A percentile compares a stretch with the other conserved stretches of the same genome.
These are phyloP conservation scores for Plutomurus gul DNA, from an alignment of 1,140 invertebrate genomes.

Conservation along the genomic window DNA sequence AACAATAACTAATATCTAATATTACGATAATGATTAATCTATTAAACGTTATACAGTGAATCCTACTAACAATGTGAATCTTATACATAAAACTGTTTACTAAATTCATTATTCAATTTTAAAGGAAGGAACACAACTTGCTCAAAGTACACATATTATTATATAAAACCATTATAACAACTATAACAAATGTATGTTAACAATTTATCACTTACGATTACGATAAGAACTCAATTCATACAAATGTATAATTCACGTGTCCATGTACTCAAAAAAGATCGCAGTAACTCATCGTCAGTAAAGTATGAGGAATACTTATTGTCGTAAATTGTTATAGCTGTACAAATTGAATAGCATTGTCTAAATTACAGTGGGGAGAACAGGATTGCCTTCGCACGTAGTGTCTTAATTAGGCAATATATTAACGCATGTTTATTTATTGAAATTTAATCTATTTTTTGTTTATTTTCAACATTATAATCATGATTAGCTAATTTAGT, in stretches of 20 bases:
- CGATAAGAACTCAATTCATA: background rate
- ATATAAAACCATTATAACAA: constrained; percentile 24
- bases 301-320: background rate
- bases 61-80: background rate
- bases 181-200: background rate
- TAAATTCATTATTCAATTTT: constrained; percentile 2
- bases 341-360: background rate
- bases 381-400: constrained; percentile 17
- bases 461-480: constrained; percentile 4
- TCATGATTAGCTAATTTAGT: constrained; percentile 16
- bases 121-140: constrained; percentile 9
- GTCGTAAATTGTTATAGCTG: background rate
- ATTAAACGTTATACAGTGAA: background rate
- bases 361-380: background rate
- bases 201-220: background rate
- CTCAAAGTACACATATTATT: constrained; percentile 18
- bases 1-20: background rate
- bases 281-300: constrained; percentile 2
- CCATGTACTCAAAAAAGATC: constrained; percentile 9
- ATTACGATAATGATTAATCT: background rate
- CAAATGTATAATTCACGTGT: constrained; percentile 3
- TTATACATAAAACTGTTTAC: background rate
- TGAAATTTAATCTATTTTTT: constrained; percentile 18
- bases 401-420: constrained; percentile 6
- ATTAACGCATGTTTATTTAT: background rate